Base-by-base conservation (phyloP, 2,113 vertebrate species). In the Bos indicus region DNA sequence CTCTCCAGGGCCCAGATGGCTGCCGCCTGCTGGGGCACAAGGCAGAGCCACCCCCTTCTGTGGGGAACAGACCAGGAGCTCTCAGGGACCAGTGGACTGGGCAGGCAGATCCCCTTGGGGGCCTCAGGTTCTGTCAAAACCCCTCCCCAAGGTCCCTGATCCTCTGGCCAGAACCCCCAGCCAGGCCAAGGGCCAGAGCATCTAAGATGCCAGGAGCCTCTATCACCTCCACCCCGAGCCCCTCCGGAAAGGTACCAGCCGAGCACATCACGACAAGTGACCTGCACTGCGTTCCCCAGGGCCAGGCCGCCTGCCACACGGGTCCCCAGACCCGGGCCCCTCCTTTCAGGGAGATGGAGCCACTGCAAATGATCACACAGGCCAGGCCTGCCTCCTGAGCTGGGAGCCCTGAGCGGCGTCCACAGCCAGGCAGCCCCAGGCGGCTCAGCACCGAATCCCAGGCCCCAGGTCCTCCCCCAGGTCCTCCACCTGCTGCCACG, bases 171-270 rank as follows among this genome's bases (percentile, higher is more conserved):
- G 48, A 77, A 13, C 25, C 30, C 57, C 36, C 21, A 0, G 15
- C 51, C 2, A 7, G 30, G 48, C 17, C 80, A 36, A 6, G 4
- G 60, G 14, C 25, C 78, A 77, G 83, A 13, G 7, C 10, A 1
- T 25, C 82, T 25, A 15, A 60, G 43, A 23, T 2, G 2, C 26
- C 46, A 12, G 28, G 4, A 17, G 2, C 85, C 46, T 3, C 7
- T 0, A 1, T 10, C 2, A 2, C 2, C 60, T 46, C 1, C 7
- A 11, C 3, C 26, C 28, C 1, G 2, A 5, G 48, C 33, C 25
- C 9, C 12, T 12, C 14, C 14, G 0, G 2, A 21, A 23, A 3
- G 43, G 1, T 6, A 36, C 11, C 64, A 17, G 25, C 46, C 5
- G 2, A 33, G 2, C 30, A 21, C 23, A 19, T 1, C 33, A 14